Evolutionary conservation across 2,888 invertebrate species (phyloP), one percentile per base, ranked within the genome.

Genomic region (Sericinus montela): DNA sequence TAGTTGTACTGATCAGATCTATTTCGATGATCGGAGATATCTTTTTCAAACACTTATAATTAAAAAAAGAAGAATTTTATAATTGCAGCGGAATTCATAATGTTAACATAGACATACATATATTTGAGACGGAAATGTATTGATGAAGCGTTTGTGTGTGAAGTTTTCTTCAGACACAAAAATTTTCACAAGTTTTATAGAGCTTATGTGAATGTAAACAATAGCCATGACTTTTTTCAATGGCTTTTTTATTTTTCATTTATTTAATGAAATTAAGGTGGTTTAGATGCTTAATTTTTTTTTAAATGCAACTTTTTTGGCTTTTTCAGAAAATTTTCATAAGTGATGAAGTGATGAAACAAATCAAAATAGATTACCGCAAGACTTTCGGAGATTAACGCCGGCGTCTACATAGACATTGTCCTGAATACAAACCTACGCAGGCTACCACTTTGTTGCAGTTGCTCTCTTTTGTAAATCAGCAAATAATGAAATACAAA

Each of bases 351-450:
- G n/a, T n/a, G n/a, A 19, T 19, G 19, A 19, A 19, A n/a, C n/a
- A n/a, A n/a, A n/a, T n/a, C n/a, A n/a, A 19, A 19, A 19, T 19
- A 3, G 2, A 19, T 19, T 3, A 19, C 5, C 19, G 5, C 19
- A 19, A 19, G 5, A 19, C 5, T 19, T 19, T 2, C 5, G 19
- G 5, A 74, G 77, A 68, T 52, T 67, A 62, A 78, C 85, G 84
- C 84, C 81, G 83, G 83, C 82, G 82, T 82, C 79, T 77, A 72
- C 56, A 63, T 52, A 42, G 71, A 62, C 72, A 72, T 76, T 77
- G 72, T 70, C 56, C 52, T 51, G 49, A 46, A 58, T 41, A 48
- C 47, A 63, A 39, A 49, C 35, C 62, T 52, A 54, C 53, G 60
- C 57, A 63, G 7, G 56, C 61, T 56, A 60, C 69, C 65, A 69